These are phyloP conservation scores for Eubasilissa splendida DNA, from an alignment of 2,888 invertebrate species.

Conservation along the genomic window DNA sequence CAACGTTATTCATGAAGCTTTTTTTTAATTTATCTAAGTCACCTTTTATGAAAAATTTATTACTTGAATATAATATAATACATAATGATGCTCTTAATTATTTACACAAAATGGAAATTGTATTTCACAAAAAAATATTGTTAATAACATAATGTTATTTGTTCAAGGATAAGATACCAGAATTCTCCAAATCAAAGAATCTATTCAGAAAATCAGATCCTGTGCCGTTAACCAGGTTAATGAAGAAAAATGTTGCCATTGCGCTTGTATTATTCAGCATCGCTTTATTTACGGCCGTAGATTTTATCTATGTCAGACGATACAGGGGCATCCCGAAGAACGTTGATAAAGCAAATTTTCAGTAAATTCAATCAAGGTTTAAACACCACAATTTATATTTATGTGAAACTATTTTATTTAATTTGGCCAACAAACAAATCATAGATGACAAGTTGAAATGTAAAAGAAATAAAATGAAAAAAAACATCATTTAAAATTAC, in stretches of 20 bases:
- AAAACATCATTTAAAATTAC: too few species aligned
- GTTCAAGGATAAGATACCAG: slow-evolving; percentile 1
- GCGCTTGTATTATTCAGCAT: slow-evolving; percentile 21
- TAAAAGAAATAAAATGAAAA: too few species aligned
- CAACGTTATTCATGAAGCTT: too few species aligned
- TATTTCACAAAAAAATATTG: too few species aligned
- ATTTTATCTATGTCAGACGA: slow-evolving; percentile 12
- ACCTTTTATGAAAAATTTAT: too few species aligned
- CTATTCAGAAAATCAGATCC: not conserved
- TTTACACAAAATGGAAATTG: too few species aligned
- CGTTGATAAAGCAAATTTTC: slow-evolving; percentile 19
- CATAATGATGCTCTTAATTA: not conserved
- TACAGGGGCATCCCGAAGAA: not conserved
- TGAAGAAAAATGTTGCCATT: not conserved
- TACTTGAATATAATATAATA: too few species aligned
- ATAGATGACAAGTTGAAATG: too few species aligned
- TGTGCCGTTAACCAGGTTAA: not conserved
- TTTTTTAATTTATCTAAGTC: too few species aligned
- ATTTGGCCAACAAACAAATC: too few species aligned
- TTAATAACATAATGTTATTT: too few species aligned
- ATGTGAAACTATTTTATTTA: too few species aligned
- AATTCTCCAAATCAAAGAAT: not conserved
- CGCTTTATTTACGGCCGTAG: slow-evolving; percentile 7
- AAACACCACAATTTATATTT: not conserved
- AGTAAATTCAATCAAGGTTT: not conserved